These are phyloP conservation scores for Epistrophella euchroma DNA, from an alignment of 2,888 invertebrate genomes.

Conservation along the genomic window DNA sequence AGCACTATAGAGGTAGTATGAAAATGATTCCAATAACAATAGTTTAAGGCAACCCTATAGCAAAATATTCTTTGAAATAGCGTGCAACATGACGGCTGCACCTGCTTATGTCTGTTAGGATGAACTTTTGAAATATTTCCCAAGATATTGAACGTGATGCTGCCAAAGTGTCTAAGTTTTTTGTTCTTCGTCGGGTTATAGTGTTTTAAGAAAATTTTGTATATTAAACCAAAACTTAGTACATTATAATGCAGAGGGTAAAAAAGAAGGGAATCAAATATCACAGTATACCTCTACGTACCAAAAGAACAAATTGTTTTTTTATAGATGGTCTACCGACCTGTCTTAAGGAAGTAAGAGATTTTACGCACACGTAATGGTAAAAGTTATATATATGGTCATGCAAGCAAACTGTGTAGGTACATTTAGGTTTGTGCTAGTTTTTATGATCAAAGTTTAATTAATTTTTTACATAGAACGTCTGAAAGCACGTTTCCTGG, in stretches of 20 bases:
- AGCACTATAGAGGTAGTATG: no score
- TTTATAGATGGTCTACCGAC: background rate
- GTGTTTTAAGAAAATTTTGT: constrained; percentile 25
- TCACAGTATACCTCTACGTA: background rate
- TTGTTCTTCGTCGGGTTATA: constrained; percentile 1
- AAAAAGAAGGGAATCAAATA: constrained; percentile 11
- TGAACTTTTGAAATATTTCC: constrained; percentile 61
- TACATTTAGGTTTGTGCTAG: background rate
- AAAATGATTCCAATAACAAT: constrained; percentile 14
- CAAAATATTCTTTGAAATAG: constrained; percentile 35
- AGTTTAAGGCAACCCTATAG: background rate
- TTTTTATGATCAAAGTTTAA: constrained; percentile 55
- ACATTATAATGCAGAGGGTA: constrained; percentile 25
- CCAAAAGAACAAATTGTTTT: constrained; percentile 41
- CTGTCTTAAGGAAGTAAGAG: constrained; percentile 1
- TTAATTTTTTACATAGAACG: constrained; percentile 22
- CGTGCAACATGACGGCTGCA: constrained; percentile 63
- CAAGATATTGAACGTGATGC: constrained; percentile 52
- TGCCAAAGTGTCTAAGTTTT: constrained; percentile 40
- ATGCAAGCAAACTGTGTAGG: constrained; percentile 12
- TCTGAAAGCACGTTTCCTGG: background rate
- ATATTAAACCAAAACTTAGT: constrained; percentile 37
- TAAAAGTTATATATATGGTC: constrained; percentile 32
- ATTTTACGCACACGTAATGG: constrained; percentile 26
- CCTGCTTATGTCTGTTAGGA: constrained; percentile 51